A percentile compares a stretch with the other conserved stretches of the same genome.
Conservation (phyloP, 2,888 invertebrate genomes). For the Drosophila robusta region DNA sequence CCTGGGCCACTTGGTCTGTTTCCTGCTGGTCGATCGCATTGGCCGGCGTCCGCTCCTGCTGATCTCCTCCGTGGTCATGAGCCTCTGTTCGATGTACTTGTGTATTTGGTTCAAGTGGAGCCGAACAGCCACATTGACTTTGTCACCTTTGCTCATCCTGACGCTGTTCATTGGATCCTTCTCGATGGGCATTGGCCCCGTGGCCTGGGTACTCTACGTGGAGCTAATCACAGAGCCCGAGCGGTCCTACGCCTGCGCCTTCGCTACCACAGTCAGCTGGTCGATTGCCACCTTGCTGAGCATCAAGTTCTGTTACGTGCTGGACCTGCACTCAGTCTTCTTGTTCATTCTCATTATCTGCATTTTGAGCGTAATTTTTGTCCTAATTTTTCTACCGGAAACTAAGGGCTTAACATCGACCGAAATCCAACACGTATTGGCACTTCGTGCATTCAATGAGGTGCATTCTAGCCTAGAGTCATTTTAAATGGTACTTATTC, state of each 20-base stretch:
- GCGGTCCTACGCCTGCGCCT: constrained; percentile 21
- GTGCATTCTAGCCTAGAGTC: not conserved
- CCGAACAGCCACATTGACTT: fast-evolving
- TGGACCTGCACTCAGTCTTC: constrained; percentile 6
- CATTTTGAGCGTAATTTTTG: constrained; percentile 10
- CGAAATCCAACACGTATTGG: constrained; percentile 7
- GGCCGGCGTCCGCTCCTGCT: constrained; percentile 36
- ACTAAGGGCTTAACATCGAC: constrained; percentile 13
- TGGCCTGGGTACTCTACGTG: constrained; percentile 39
- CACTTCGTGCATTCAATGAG: not conserved
- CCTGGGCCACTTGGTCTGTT: constrained; percentile 18
- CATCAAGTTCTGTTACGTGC: not conserved
- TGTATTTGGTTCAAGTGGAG: constrained; percentile 12
- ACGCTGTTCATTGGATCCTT: not conserved
- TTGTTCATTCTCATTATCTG: constrained; percentile 15
- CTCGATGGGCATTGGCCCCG: constrained; percentile 22
- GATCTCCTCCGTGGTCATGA: not conserved
- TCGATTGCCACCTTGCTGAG: constrained; percentile 1
- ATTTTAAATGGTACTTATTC: not conserved
- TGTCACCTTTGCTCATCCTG: not conserved
- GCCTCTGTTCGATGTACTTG: not conserved
- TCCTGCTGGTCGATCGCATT: constrained; percentile 29
- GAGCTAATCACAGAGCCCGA: constrained; percentile 19
- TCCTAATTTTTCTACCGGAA: constrained; percentile 39
- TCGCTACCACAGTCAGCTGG: constrained; percentile 24